These are phyloP conservation scores for Drosophila ercepeae DNA, from an alignment of 1,140 invertebrate genomes.

Conservation along the genomic window DNA sequence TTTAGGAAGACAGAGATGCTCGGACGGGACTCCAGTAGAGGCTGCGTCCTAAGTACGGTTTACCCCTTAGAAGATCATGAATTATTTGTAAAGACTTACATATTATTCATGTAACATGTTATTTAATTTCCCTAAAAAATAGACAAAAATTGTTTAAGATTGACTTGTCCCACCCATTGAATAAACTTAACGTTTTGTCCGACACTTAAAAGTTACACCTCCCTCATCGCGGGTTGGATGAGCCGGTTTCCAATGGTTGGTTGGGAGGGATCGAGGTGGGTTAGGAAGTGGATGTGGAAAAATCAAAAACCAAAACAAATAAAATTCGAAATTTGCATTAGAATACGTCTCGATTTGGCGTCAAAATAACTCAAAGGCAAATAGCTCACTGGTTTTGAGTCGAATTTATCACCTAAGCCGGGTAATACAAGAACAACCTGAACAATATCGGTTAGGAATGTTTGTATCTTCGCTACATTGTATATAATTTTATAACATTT, in stretches of 20 bases:
- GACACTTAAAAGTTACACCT: conserved; percentile 44
- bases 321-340: conserved; percentile 57
- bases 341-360: conserved; percentile 48
- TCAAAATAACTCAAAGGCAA: conserved; percentile 49
- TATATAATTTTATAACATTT: conserved; percentile 47
- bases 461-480: conserved; percentile 30
- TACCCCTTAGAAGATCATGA: background rate
- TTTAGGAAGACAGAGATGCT: conserved; percentile 36
- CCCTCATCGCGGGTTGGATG: conserved; percentile 10
- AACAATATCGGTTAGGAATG: conserved; percentile 32
- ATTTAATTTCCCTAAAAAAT: conserved; percentile 5
- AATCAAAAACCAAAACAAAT: conserved; percentile 47
- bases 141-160: conserved; percentile 1
- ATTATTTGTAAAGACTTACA: background rate
- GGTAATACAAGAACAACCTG: conserved; percentile 32
- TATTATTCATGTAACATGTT: conserved; percentile 17
- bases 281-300: conserved; percentile 1
- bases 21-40: background rate
- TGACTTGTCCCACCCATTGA: conserved; percentile 20
- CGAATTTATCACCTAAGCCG: conserved; percentile 34
- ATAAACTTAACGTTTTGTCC: conserved; percentile 13
- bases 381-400: conserved; percentile 46
- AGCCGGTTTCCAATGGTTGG: conserved; percentile 21
- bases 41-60: background rate
- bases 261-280: background rate